Conservation (phyloP, 2,888 invertebrate genomes). For the Tipula lateralis region DNA sequence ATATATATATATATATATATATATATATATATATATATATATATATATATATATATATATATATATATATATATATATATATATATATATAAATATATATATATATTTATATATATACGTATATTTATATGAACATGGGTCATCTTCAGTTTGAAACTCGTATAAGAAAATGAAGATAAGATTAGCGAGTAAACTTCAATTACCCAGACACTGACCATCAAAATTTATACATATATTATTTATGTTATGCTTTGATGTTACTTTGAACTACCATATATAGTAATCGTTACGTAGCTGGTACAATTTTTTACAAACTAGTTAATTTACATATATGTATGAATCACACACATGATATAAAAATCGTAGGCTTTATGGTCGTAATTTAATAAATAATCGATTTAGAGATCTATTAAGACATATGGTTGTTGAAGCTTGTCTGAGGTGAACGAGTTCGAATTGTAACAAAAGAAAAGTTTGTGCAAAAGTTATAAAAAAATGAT, state of each 20-base stretch:
- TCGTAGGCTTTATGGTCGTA: neutral
- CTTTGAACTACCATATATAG: conserved; percentile 11
- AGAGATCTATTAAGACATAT: neutral
- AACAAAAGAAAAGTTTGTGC: neutral
- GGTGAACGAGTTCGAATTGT: neutral
- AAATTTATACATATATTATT: neutral
- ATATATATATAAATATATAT: too few species aligned
- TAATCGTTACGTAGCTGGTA: neutral
- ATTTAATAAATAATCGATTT: neutral
- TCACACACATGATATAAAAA: neutral
- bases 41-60: too few species aligned
- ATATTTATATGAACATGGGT: neutral
- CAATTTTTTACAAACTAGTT: neutral
- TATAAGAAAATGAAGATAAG: neutral
- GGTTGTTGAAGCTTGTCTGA: neutral
- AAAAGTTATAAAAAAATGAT: neutral
- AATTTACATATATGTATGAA: neutral
- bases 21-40: too few species aligned
- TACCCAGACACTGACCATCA: neutral
- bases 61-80: too few species aligned
- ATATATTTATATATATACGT: neutral
- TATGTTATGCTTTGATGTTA: neutral
- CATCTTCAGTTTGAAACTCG: neutral
- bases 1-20: neutral
- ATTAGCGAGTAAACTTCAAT: neutral